A percentile compares a stretch with the other conserved stretches of the same genome.
Evolutionary conservation across 2,113 vertebrate genomes (phyloP).

Genomic region (Thamnophis sirtalis): DNA sequence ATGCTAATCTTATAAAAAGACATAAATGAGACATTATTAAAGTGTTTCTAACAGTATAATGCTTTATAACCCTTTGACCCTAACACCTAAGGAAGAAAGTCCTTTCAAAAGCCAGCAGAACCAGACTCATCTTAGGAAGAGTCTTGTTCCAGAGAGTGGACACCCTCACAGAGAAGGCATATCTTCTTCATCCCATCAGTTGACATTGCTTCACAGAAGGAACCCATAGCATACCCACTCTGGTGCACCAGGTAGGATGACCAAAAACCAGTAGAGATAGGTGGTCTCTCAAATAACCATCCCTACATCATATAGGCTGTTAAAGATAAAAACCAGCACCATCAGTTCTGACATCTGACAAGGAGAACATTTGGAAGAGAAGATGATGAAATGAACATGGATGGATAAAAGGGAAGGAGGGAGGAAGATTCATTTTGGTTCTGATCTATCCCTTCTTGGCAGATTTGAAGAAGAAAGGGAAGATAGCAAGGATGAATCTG

Average conservation of each 20-base stretch:
- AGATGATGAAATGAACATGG: background rate
- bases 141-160: background rate
- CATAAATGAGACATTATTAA: background rate
- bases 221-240: background rate
- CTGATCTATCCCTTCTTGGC: background rate
- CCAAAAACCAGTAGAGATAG: background rate
- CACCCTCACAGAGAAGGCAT: background rate
- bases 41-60: background rate
- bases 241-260: background rate
- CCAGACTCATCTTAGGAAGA: background rate
- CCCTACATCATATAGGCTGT: background rate
- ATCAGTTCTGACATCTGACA: background rate
- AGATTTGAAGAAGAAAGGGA: background rate
- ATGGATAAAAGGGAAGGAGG: background rate
- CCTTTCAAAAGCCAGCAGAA: background rate
- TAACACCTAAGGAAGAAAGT: background rate
- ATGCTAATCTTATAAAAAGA: too few relatives aligned
- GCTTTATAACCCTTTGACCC: background rate
- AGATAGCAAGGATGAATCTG: background rate
- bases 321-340: background rate
- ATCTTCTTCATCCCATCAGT: background rate
- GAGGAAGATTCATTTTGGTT: background rate
- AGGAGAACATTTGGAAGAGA: background rate
- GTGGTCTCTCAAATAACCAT: background rate
- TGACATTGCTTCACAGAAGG: background rate